A percentile compares a stretch with the other conserved stretches of the same genome.
Conservation (phyloP, 2,113 vertebrate genomes). For the Grammomys surdaster region DNA sequence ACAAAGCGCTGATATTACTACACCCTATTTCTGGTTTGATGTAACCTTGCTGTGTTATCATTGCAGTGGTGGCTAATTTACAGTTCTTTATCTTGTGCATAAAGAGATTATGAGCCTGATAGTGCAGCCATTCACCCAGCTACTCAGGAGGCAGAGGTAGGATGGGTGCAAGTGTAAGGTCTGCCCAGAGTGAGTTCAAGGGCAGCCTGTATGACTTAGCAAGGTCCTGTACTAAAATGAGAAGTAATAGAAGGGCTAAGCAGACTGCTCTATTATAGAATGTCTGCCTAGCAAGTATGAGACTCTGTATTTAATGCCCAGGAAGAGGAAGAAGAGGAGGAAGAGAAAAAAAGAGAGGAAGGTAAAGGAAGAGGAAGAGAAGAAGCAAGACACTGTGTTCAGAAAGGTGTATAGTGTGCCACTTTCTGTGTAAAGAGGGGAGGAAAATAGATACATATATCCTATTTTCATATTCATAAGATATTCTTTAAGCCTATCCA, state of each 20-base stretch:
- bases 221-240: neutral
- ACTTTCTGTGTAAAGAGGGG: neutral
- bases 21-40: fast-evolving
- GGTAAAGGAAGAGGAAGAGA: neutral
- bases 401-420: too few species aligned
- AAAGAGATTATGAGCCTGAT: neutral
- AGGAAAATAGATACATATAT: neutral
- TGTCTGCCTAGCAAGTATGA: neutral
- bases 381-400: neutral
- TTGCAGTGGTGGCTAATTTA: too few species aligned
- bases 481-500: neutral
- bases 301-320: neutral
- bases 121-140: neutral
- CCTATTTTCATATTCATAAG: neutral
- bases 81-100: neutral
- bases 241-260: neutral
- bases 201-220: neutral
- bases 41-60: neutral
- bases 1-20: neutral
- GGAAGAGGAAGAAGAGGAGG: neutral
- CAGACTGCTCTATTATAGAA: neutral
- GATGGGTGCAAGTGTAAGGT: neutral
- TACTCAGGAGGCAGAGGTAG: neutral
- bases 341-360: neutral
- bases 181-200: neutral